Evolutionary conservation across 2,797 vertebrate genomes (phyloP), one percentile per base, ranked within the genome.

Genomic region (Tenualosa thibaudeaui): DNA sequence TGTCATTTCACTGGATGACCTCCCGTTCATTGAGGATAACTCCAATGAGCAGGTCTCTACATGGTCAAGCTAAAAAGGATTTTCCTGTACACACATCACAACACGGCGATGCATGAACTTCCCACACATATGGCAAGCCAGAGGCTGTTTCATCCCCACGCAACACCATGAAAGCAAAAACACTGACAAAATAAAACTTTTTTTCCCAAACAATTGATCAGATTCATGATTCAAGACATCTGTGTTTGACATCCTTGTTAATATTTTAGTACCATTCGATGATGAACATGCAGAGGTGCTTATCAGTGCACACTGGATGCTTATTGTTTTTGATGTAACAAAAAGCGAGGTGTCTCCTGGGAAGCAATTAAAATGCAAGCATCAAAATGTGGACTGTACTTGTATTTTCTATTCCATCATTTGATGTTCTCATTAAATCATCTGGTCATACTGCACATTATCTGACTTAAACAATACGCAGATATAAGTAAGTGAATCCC

Each of bases 341-440:
- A 88, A 90, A 86, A 91, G 91, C 88, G 92, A 85, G 85, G 84
- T 50, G 62, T 91, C 92, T 91, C 91, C 3, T 87, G 93, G 93
- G 92, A 93, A 91, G 87, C 91, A 90, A 94, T 94, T 95, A 94
- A 93, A 92, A 93, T 89, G 7, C 75, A 82, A 94, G 85, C 86
- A 91, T 88, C 84, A 88, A 84, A 43, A 75, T 85, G 81, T 88
- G 89, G 87, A 93, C 89, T 87, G 58, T 87, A 85, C 85, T 87
- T 90, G 84, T 87, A 86, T 91, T 92, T 92, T 89, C 60, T 84
- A 88, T 86, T 90, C 81, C 81, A 81, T 90, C 89, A 92, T 87
- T 46, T 89, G 91, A 93, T 91, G 90, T 90, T 85, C 94, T 92
- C 88, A 91, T 93, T 92, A 91, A 93, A 90, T 91, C 84, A 90